Evolutionary conservation across 2,113 vertebrate species (phyloP).

Genomic region (Gasterosteus aculeatus): DNA sequence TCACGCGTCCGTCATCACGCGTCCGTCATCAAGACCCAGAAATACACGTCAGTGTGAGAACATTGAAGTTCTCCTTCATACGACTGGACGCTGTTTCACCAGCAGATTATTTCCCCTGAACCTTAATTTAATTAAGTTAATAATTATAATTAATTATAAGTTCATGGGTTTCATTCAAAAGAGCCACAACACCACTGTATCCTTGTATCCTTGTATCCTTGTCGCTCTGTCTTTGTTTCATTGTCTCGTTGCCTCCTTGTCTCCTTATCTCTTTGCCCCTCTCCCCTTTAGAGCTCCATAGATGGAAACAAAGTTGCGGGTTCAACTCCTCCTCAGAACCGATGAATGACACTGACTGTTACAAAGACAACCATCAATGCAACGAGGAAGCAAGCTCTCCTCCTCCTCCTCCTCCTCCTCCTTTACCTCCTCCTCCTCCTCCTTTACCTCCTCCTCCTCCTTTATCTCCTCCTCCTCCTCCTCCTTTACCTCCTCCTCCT

Average conservation of each 20-base stretch:
- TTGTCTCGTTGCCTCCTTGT: no score
- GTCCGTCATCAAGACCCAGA: no score
- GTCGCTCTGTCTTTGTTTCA: no score
- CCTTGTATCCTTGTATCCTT: background rate
- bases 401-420: background rate
- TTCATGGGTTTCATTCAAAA: no score
- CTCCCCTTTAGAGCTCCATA: background rate
- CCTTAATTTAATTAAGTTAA: no score
- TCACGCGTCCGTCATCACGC: no score
- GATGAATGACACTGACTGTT: constrained; percentile 90
- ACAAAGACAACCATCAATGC: constrained; percentile 82
- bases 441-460: background rate
- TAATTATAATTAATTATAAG: no score
- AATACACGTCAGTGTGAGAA: no score
- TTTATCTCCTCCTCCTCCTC: background rate
- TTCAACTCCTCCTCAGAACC: constrained; percentile 84
- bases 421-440: background rate
- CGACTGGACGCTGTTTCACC: no score
- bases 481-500: background rate
- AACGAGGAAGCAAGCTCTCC: constrained; percentile 75
- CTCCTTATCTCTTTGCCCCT: background rate
- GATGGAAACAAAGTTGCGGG: constrained; percentile 83
- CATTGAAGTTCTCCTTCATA: no score
- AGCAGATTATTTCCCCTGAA: no score
- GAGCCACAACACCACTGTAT: background rate